phyloP scores from a whole-genome alignment of 1,140 invertebrate genomes.

The Glomeris maerens region DNA sequence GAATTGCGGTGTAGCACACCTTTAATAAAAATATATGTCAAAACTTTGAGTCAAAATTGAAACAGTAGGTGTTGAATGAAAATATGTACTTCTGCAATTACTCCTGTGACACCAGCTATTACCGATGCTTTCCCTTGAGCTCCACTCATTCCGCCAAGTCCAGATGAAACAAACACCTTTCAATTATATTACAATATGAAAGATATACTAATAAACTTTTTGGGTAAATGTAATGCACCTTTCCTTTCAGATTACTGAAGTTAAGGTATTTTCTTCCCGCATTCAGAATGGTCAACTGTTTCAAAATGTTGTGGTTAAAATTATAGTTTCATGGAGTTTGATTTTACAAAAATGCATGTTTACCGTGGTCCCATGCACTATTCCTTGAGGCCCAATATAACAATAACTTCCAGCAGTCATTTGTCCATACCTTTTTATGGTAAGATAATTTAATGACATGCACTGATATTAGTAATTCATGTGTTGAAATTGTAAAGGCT shows the following conservation, averaged over 20 bases:
- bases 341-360: not conserved
- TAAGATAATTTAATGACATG: not conserved
- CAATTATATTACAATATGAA: slow-evolving; percentile 4
- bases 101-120: slow-evolving; percentile 48
- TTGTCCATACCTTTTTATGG: slow-evolving; percentile 31
- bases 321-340: not conserved
- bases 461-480: not conserved
- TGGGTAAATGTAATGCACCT: slow-evolving; percentile 24
- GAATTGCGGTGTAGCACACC: slow-evolving; percentile 40
- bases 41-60: not conserved
- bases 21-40: slow-evolving; percentile 17
- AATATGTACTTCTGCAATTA: slow-evolving; percentile 45
- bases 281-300: slow-evolving; percentile 48
- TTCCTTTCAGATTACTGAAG: slow-evolving; percentile 37
- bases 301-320: slow-evolving; percentile 9
- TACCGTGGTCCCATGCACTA: slow-evolving; percentile 52
- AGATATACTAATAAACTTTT: slow-evolving; percentile 1
- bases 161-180: slow-evolving; percentile 46
- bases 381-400: slow-evolving; percentile 57
- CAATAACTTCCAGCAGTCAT: slow-evolving; percentile 51
- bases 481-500: slow-evolving; percentile 8
- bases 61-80: not conserved
- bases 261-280: slow-evolving; percentile 46
- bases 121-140: slow-evolving; percentile 52
- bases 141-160: slow-evolving; percentile 53